Conservation (phyloP, 2,797 vertebrate species). For the Cyclura pinguis region DNA sequence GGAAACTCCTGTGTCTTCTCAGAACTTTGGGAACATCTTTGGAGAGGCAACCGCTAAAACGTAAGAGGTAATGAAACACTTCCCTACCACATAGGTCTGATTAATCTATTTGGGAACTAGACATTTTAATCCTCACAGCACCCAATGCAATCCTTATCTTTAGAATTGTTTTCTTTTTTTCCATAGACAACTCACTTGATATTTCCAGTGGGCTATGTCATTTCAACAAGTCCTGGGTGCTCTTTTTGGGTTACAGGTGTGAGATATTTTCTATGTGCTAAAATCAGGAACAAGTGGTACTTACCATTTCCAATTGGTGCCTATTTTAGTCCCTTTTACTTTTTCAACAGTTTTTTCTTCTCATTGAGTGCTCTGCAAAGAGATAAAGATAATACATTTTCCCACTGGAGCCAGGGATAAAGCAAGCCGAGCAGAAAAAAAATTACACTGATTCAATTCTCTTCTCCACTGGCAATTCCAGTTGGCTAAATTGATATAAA, state of each 20-base stretch:
- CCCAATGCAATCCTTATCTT: slow-evolving; percentile 41
- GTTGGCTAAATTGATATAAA: neutral
- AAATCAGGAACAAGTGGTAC: slow-evolving; percentile 74
- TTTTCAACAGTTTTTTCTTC: slow-evolving; percentile 73
- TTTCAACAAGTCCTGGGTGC: slow-evolving; percentile 69
- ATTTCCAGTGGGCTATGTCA: slow-evolving; percentile 62
- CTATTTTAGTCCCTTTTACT: slow-evolving; percentile 76
- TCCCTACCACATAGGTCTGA: slow-evolving; percentile 25
- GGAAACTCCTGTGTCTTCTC: neutral
- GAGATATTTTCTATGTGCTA: slow-evolving; percentile 67
- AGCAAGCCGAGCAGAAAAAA: slow-evolving; percentile 63
- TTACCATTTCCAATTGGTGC: slow-evolving; percentile 73
- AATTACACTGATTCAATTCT: slow-evolving; percentile 36
- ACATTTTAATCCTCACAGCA: slow-evolving; percentile 30
- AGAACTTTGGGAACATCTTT: neutral
- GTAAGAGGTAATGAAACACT: slow-evolving; percentile 6
- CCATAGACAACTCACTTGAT: slow-evolving; percentile 24
- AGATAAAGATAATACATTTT: slow-evolving; percentile 71
- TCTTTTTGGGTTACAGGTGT: slow-evolving; percentile 67
- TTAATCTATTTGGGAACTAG: slow-evolving; percentile 31
- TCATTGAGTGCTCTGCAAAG: slow-evolving; percentile 67
- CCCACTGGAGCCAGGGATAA: slow-evolving; percentile 67
- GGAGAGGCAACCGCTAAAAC: neutral
- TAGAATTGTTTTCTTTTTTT: slow-evolving; percentile 34
- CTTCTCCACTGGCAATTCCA: slow-evolving; percentile 42